Evolutionary conservation across 1,140 invertebrate genomes (phyloP).

Genomic region (Plodia interpunctella): DNA sequence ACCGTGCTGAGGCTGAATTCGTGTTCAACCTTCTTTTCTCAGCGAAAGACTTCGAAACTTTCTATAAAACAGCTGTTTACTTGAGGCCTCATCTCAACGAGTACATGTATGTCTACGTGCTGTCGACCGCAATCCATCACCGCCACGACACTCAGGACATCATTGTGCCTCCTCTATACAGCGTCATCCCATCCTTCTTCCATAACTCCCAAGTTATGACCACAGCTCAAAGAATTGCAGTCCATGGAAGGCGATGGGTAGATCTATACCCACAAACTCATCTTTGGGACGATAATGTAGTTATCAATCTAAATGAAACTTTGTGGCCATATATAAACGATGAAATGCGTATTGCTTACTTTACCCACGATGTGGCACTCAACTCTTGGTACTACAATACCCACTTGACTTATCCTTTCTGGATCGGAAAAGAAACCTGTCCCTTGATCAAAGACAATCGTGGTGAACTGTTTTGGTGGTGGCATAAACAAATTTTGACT

Average conservation of each 20-base stretch:
- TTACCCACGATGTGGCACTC: slow-evolving; percentile 85
- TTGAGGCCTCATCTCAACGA: slow-evolving; percentile 79
- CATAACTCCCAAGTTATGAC: slow-evolving; percentile 78
- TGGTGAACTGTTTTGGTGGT: slow-evolving; percentile 81
- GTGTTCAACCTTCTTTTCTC: slow-evolving; percentile 82
- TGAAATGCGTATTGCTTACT: slow-evolving; percentile 81
- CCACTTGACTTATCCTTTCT: slow-evolving; percentile 80
- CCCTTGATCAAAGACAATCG: slow-evolving; percentile 75
- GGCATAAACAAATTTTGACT: slow-evolving; percentile 79
- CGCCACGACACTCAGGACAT: slow-evolving; percentile 78
- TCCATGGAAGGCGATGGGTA: slow-evolving; percentile 43
- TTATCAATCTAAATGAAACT: slow-evolving; percentile 78
- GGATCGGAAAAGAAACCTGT: slow-evolving; percentile 75
- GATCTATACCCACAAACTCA: slow-evolving; percentile 49
- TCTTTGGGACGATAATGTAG: slow-evolving; percentile 53
- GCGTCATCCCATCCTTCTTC: slow-evolving; percentile 81
- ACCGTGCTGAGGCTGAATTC: slow-evolving; percentile 77
- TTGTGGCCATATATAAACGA: slow-evolving; percentile 70
- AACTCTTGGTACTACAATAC: slow-evolving; percentile 83
- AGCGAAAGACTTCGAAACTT: slow-evolving; percentile 79
- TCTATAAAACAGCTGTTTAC: slow-evolving; percentile 79
- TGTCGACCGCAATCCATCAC: slow-evolving; percentile 77
- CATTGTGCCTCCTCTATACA: slow-evolving; percentile 80
- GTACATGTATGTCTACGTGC: slow-evolving; percentile 79
- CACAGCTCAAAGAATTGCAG: slow-evolving; percentile 76